Evolutionary conservation across 2,797 vertebrate genomes (phyloP).

Genomic region (Lacerta agilis): DNA sequence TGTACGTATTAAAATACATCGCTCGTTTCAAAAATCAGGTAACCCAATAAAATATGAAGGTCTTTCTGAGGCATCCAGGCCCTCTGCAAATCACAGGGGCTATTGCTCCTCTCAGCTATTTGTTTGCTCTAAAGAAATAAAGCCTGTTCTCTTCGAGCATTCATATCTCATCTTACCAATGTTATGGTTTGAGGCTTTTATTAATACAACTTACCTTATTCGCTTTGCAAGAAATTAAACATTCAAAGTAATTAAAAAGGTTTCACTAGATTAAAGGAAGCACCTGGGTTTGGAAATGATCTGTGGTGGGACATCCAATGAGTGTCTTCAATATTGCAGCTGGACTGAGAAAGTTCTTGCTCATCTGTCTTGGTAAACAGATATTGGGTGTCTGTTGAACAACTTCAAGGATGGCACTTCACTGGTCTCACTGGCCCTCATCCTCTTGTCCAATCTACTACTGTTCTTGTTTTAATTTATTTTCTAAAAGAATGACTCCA

Average conservation of each 20-base stretch:
- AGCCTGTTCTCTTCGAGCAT: constrained; percentile 28
- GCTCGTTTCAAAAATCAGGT: constrained; percentile 29
- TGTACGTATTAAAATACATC: background rate
- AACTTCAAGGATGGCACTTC: background rate
- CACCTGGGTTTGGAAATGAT: constrained; percentile 43
- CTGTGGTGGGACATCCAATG: constrained; percentile 11
- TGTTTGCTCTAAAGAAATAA: background rate
- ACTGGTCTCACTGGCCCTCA: background rate
- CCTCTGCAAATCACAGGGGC: constrained; percentile 12
- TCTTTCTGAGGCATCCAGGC: constrained; percentile 36
- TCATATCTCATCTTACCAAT: constrained; percentile 10
- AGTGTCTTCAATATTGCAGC: constrained; percentile 1
- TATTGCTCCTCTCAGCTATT: constrained; percentile 7
- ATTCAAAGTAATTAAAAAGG: constrained; percentile 40
- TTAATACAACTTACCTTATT: constrained; percentile 37
- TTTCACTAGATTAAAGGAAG: constrained; percentile 40
- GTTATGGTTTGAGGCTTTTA: constrained; percentile 21
- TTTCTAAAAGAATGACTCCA: background rate
- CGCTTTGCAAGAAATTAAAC: constrained; percentile 39
- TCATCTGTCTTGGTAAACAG: constrained; percentile 22
- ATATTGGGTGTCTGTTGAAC: background rate
- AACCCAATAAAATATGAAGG: constrained; percentile 31
- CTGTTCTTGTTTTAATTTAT: background rate
- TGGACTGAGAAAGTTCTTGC: background rate
- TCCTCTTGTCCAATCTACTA: background rate